Evolutionary conservation across 2,888 invertebrate genomes (phyloP).

Genomic region (Hirtodrosophila confusa): DNA sequence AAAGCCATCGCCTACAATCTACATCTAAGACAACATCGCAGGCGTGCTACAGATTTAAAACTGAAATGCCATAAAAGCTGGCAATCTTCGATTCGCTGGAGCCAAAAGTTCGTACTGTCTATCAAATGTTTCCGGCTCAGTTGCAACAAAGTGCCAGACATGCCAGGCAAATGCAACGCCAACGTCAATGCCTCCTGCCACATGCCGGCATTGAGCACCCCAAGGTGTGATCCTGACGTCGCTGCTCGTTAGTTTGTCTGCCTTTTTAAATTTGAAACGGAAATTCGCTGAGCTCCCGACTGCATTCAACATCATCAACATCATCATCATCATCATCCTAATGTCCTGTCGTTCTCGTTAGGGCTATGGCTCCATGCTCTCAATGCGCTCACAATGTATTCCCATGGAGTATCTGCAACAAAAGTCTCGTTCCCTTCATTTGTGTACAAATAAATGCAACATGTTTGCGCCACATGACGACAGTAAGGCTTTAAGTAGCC

Average conservation of each 20-base stretch:
- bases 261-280: slow-evolving; percentile 70
- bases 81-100: slow-evolving; percentile 22
- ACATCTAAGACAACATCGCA: neutral
- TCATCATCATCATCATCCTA: slow-evolving; percentile 29
- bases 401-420: slow-evolving; percentile 27
- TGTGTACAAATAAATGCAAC: slow-evolving; percentile 44
- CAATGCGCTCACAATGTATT: slow-evolving; percentile 22
- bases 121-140: slow-evolving; percentile 68
- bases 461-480: slow-evolving; percentile 44
- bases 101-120: slow-evolving; percentile 31
- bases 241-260: slow-evolving; percentile 67
- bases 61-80: slow-evolving; percentile 25
- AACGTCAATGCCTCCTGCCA: slow-evolving; percentile 24
- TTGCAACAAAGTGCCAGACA: slow-evolving; percentile 55
- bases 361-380: slow-evolving; percentile 5
- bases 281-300: slow-evolving; percentile 37
- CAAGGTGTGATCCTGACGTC: slow-evolving; percentile 52
- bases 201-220: slow-evolving; percentile 36
- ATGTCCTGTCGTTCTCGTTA: slow-evolving; percentile 25
- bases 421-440: slow-evolving; percentile 35
- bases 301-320: slow-evolving; percentile 19
- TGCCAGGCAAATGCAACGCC: slow-evolving; percentile 19
- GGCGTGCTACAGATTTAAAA: slow-evolving; percentile 38
- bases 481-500: slow-evolving; percentile 57
- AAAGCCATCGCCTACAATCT: slow-evolving; percentile 17